These are phyloP conservation scores for Zophobas atratus DNA, from an alignment of 1,140 invertebrate species.

Conservation along the genomic window DNA sequence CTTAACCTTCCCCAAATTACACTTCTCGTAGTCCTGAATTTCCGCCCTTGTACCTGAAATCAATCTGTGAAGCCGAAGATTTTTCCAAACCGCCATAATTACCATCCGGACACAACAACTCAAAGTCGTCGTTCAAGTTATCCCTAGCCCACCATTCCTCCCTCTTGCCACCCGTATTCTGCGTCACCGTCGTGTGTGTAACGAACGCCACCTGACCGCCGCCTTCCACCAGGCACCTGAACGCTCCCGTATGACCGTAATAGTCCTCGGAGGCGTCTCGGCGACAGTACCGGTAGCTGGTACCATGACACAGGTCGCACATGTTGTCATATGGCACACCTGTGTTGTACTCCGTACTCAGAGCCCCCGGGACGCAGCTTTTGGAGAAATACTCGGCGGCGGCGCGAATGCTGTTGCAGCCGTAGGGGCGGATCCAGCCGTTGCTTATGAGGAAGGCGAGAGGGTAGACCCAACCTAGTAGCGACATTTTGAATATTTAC, in stretches of 20 bases:
- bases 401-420: conserved; percentile 90
- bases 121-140: conserved; percentile 91
- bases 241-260: conserved; percentile 91
- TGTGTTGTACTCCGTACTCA: conserved; percentile 87
- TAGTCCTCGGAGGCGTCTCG: conserved; percentile 91
- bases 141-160: conserved; percentile 95
- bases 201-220: conserved; percentile 97
- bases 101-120: conserved; percentile 95
- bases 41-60: conserved; percentile 79
- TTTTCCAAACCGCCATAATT: conserved; percentile 52
- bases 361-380: conserved; percentile 91
- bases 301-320: conserved; percentile 94
- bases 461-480: conserved; percentile 95
- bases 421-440: conserved; percentile 92
- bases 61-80: background rate
- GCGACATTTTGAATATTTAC: conserved; percentile 67
- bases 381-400: conserved; percentile 95
- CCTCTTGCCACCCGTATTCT: conserved; percentile 92
- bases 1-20: conserved; percentile 93
- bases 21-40: conserved; percentile 84
- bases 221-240: conserved; percentile 94
- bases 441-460: conserved; percentile 94
- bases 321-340: conserved; percentile 90
- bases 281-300: conserved; percentile 86
- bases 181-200: conserved; percentile 91